These are phyloP conservation scores for Notarius quadriscutis DNA, from an alignment of 2,113 vertebrate genomes.

Conservation along the genomic window DNA sequence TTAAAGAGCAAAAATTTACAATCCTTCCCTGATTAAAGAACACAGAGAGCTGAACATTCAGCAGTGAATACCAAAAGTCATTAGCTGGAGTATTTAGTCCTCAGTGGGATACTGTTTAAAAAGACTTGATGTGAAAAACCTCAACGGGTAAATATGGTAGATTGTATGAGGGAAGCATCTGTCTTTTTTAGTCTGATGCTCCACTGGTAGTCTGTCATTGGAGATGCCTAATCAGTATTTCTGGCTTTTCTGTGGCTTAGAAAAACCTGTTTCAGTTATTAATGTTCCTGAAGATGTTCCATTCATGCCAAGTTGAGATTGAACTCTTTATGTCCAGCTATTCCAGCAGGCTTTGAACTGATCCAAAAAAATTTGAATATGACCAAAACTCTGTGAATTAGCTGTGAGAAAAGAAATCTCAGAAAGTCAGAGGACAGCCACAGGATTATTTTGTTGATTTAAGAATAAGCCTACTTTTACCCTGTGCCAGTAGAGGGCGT, in stretches of 20 bases:
- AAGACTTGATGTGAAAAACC: constrained; percentile 46
- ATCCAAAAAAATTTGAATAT: not conserved
- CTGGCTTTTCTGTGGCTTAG: constrained; percentile 20
- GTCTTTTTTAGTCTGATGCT: constrained; percentile 36
- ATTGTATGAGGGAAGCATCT: constrained; percentile 38
- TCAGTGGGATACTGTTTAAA: constrained; percentile 48
- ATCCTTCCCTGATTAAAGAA: constrained; percentile 54
- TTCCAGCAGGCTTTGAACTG: not conserved
- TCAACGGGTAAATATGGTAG: constrained; percentile 40
- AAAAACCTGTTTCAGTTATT: constrained; percentile 28
- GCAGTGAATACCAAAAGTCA: constrained; percentile 35
- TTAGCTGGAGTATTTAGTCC: constrained; percentile 49
- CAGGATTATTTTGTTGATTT: constrained; percentile 5
- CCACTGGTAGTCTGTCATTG: constrained; percentile 33
- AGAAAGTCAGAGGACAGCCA: not conserved
- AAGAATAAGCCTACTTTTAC: not conserved
- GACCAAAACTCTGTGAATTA: not conserved
- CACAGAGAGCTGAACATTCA: constrained; percentile 39
- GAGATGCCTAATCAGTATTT: constrained; percentile 34
- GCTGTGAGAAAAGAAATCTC: not conserved
- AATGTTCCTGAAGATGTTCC: constrained; percentile 17
- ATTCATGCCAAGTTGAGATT: constrained; percentile 27
- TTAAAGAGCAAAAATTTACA: constrained; percentile 39
- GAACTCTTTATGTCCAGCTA: not conserved
- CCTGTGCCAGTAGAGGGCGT: constrained; percentile 16